Conservation (phyloP, 1,140 invertebrate genomes). For the Listronotus bonariensis region DNA sequence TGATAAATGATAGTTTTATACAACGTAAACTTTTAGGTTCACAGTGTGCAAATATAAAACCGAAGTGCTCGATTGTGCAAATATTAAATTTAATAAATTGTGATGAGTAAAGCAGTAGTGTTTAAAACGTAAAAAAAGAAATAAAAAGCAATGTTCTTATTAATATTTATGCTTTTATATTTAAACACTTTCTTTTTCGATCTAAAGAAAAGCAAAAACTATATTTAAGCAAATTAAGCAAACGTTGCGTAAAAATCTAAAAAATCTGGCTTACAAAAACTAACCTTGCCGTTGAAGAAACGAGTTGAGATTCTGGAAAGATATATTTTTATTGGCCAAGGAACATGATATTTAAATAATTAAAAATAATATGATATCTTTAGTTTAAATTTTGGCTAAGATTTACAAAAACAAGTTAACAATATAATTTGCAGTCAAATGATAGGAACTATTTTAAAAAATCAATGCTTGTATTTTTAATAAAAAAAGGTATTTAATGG, state of each 20-base stretch:
- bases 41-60: too few relatives aligned
- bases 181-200: not conserved
- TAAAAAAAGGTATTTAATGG: too few relatives aligned
- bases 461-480: too few relatives aligned
- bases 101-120: not conserved
- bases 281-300: slow-evolving; percentile 55
- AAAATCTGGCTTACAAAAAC: slow-evolving; percentile 44
- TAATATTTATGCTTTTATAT: not conserved
- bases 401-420: too few relatives aligned
- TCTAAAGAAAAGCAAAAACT: not conserved
- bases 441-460: too few relatives aligned
- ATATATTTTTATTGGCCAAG: slow-evolving; percentile 38
- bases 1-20: too few relatives aligned
- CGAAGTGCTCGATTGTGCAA: not conserved
- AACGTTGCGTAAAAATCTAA: slow-evolving; percentile 1
- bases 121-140: not conserved
- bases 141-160: not conserved
- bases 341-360: too few relatives aligned
- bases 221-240: not conserved
- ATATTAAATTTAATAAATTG: slow-evolving; percentile 1
- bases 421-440: too few relatives aligned
- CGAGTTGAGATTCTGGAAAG: slow-evolving; percentile 54
- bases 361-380: too few relatives aligned
- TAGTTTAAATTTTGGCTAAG: too few relatives aligned
- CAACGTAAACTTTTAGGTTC: too few relatives aligned